Conservation (phyloP, 2,797 vertebrate species). For the Garrulus glandarius region DNA sequence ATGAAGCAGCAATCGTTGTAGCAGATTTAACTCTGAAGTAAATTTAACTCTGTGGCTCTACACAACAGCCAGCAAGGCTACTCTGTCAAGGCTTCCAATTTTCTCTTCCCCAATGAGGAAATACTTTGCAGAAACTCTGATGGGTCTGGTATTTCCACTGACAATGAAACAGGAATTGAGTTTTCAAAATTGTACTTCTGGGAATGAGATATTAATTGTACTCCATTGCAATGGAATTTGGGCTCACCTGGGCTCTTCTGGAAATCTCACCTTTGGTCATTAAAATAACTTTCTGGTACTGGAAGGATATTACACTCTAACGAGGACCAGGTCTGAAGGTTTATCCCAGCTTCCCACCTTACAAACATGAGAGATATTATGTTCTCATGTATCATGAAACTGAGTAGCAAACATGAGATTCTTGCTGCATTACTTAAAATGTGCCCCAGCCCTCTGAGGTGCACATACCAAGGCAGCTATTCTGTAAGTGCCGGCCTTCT, state of each 20-base stretch:
- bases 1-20: slow-evolving; percentile 30
- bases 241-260: slow-evolving; percentile 11
- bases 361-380: not conserved
- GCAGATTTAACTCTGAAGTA: slow-evolving; percentile 35
- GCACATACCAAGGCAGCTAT: not conserved
- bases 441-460: not conserved
- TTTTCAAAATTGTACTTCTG: slow-evolving; percentile 17
- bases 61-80: slow-evolving; percentile 7
- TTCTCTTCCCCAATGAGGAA: slow-evolving; percentile 34
- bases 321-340: not conserved
- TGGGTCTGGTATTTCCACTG: slow-evolving; percentile 32
- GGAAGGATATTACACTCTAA: not conserved
- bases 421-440: not conserved
- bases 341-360: slow-evolving; percentile 1
- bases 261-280: slow-evolving; percentile 44
- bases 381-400: not conserved
- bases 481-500: not conserved
- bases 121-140: slow-evolving; percentile 3
- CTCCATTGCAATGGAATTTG: not conserved
- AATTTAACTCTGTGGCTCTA: slow-evolving; percentile 26
- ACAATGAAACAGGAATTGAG: slow-evolving; percentile 10
- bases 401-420: not conserved
- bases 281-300: slow-evolving; percentile 37
- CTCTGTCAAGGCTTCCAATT: slow-evolving; percentile 23
- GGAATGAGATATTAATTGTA: slow-evolving; percentile 31